Percentiles rank a stretch among this genome's conserved stretches.
phyloP scores from a whole-genome alignment of 2,797 vertebrate genomes.

The Sarcoramphus papa region DNA sequence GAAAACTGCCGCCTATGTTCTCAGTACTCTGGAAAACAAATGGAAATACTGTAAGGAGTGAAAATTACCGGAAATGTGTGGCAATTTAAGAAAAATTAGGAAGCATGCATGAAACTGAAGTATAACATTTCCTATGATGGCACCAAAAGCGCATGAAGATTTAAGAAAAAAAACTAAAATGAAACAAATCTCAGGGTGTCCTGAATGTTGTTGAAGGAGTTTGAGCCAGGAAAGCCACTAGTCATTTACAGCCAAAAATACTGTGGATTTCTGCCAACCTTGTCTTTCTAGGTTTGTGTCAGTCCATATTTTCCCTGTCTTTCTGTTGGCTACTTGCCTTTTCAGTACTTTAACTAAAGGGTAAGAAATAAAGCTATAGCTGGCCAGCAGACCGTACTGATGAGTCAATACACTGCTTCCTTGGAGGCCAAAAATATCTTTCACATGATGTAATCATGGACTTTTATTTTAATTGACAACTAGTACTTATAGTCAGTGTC shows the following conservation, averaged over 20 bases:
- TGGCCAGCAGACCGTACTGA: neutral
- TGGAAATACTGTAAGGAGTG: neutral
- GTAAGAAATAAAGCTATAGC: neutral
- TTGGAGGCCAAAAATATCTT: neutral
- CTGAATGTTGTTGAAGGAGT: neutral
- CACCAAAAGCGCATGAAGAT: neutral
- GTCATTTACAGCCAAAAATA: neutral
- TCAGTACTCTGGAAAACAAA: neutral
- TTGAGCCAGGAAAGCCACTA: neutral
- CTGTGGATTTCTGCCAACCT: neutral
- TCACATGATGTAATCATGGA: neutral
- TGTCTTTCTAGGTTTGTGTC: constrained; percentile 23
- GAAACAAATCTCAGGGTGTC: neutral
- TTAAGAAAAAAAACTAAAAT: neutral
- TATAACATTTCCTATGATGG: neutral
- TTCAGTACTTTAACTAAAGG: neutral
- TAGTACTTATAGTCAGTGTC: neutral
- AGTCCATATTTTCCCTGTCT: neutral
- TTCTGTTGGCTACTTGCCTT: neutral
- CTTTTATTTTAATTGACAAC: neutral
- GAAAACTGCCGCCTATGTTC: neutral
- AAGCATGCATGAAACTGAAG: neutral
- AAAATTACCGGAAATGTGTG: neutral
- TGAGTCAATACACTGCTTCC: neutral
- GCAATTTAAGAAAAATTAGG: neutral